These are phyloP conservation scores for Lysandra coridon DNA, from an alignment of 2,888 invertebrate species.

Conservation along the genomic window DNA sequence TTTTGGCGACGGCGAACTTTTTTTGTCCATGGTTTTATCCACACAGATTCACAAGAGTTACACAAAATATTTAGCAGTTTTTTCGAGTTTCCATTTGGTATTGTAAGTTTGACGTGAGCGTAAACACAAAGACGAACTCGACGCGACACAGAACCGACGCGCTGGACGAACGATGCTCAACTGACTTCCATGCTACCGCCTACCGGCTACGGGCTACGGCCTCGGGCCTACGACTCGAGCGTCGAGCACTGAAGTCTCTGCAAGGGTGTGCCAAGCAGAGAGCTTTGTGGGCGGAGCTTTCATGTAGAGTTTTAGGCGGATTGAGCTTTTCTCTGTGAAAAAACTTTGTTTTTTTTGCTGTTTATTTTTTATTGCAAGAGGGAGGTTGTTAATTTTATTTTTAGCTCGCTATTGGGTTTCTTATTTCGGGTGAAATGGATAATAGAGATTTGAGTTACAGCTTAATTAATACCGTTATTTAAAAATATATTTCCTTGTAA, in stretches of 20 bases:
- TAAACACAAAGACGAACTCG: conserved; percentile 59
- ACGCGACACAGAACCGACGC: conserved; percentile 42
- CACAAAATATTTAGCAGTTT: conserved; percentile 37
- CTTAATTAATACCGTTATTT: neutral
- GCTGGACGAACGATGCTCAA: conserved; percentile 58
- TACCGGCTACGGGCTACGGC: neutral
- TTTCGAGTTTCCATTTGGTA: conserved; percentile 47
- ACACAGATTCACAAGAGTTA: conserved; percentile 42
- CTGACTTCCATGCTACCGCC: conserved; percentile 44
- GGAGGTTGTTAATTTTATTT: neutral
- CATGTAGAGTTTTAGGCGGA: conserved; percentile 45
- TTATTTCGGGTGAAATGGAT: neutral
- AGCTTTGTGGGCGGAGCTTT: conserved; percentile 62
- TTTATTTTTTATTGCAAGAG: neutral
- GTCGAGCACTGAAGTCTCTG: neutral
- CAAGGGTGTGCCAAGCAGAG: conserved; percentile 36
- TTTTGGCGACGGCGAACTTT: conserved; percentile 65
- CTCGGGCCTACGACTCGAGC: no score
- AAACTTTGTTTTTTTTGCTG: neutral
- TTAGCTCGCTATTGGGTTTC: neutral
- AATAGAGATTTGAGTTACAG: neutral
- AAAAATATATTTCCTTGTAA: neutral
- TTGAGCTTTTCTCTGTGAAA: neutral
- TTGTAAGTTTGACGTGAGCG: conserved; percentile 57
- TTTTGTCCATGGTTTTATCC: conserved; percentile 73